Conservation (phyloP, 1,140 invertebrate genomes). For the Ceratosolen solmsi region DNA sequence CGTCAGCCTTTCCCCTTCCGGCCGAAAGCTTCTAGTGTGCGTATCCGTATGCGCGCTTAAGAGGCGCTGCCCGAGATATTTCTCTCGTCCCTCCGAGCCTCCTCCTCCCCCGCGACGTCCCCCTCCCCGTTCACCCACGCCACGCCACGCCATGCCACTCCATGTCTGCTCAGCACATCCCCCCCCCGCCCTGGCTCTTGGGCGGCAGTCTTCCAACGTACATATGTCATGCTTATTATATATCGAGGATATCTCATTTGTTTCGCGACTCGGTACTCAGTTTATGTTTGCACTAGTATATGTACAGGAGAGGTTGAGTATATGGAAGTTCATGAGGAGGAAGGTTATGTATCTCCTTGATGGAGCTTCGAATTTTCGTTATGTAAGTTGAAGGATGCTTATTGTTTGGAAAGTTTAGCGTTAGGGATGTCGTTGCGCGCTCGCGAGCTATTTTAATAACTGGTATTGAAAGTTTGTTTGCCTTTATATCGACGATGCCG, state of each 20-base stretch:
- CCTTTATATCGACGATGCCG: neutral
- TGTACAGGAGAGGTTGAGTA: neutral
- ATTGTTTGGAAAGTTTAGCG: constrained; percentile 28
- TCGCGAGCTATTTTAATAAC: constrained; percentile 28
- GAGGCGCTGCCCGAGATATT: neutral
- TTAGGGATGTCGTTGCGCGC: neutral
- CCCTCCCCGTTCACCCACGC: neutral
- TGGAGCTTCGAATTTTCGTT: constrained; percentile 27
- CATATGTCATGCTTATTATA: constrained; percentile 32
- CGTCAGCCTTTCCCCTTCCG: constrained; percentile 7
- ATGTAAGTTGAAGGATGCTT: constrained; percentile 37
- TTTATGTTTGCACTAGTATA: neutral
- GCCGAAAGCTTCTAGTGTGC: neutral
- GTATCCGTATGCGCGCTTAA: neutral
- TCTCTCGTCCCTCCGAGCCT: neutral
- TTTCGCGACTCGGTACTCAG: neutral
- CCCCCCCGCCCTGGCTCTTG: neutral
- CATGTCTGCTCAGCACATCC: neutral
- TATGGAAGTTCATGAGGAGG: neutral
- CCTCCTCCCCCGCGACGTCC: neutral
- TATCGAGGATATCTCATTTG: constrained; percentile 23
- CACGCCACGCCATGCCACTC: neutral
- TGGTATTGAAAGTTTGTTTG: neutral
- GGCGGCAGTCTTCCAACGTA: neutral
- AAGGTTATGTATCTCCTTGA: neutral